These are phyloP conservation scores for Branchellion lobata DNA, from an alignment of 2,888 invertebrate species.

Conservation along the genomic window DNA sequence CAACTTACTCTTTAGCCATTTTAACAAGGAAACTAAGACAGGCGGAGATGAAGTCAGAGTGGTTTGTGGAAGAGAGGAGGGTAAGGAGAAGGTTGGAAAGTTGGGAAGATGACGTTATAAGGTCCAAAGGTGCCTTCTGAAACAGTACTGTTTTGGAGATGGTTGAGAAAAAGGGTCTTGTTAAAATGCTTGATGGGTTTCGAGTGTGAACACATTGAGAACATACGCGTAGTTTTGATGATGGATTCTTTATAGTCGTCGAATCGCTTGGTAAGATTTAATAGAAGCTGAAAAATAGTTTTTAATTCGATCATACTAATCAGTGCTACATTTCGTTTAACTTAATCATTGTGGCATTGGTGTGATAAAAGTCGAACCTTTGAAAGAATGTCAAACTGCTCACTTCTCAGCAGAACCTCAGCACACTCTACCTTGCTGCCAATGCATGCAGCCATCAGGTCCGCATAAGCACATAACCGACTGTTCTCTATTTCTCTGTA, in stretches of 20 bases:
- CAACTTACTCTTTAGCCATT: constrained; percentile 16
- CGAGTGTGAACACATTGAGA: too few relatives aligned
- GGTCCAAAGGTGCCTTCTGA: not conserved
- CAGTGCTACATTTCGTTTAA: too few relatives aligned
- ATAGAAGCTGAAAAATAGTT: not conserved
- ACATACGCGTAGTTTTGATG: too few relatives aligned
- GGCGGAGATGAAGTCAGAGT: not conserved
- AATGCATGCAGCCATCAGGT: not conserved
- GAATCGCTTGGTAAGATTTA: not conserved
- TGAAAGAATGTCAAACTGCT: not conserved
- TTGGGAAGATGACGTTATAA: not conserved
- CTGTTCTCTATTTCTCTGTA: not conserved
- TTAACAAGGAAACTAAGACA: not conserved
- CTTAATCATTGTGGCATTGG: too few relatives aligned
- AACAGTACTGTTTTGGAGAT: not conserved
- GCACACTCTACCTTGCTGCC: not conserved
- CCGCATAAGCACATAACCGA: not conserved
- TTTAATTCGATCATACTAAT: too few relatives aligned
- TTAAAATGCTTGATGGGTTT: too few relatives aligned
- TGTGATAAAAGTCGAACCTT: not conserved
- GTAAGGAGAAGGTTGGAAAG: not conserved
- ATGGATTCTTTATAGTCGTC: not conserved
- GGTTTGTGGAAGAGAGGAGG: not conserved
- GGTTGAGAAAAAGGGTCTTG: too few relatives aligned
- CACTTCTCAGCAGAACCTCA: not conserved